phyloP scores from a whole-genome alignment of 2,888 invertebrate genomes.

The Pherbina coryleti region DNA sequence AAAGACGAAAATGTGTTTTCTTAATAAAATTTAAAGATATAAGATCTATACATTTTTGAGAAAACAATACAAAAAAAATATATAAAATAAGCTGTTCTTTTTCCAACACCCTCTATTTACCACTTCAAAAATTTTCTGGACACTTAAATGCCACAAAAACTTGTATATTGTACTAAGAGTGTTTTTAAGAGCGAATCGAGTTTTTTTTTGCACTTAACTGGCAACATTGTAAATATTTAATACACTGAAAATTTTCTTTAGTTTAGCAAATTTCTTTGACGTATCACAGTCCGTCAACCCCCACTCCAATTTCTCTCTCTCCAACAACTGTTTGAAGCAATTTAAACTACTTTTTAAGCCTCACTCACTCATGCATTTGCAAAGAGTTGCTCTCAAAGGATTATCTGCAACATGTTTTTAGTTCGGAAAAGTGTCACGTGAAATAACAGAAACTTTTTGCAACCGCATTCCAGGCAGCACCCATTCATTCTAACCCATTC shows the following conservation, averaged over 20 bases:
- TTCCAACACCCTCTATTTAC: background rate
- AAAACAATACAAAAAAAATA: too few species aligned
- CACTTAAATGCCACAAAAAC: background rate
- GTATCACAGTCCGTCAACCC: background rate
- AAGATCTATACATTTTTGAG: too few species aligned
- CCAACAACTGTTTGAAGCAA: slow-evolving; percentile 1
- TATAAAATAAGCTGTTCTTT: too few species aligned
- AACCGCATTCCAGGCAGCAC: background rate
- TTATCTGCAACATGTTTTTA: slow-evolving; percentile 28
- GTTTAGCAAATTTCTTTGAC: background rate
- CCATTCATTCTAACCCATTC: background rate
- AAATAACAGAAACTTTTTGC: slow-evolving; percentile 30
- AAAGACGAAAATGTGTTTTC: background rate
- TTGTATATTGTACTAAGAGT: background rate
- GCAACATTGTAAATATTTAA: slow-evolving; percentile 7
- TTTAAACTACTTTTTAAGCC: slow-evolving; percentile 34
- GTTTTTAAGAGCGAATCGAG: background rate
- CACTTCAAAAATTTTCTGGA: background rate
- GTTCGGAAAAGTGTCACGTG: slow-evolving; percentile 32
- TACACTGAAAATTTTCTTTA: background rate
- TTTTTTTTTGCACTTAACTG: background rate
- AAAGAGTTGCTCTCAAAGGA: slow-evolving; percentile 22
- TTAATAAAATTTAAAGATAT: background rate
- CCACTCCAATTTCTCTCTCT: too few species aligned
- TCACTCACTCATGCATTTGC: slow-evolving; percentile 32